These are phyloP conservation scores for Onychorhynchus coronatus DNA, from an alignment of 2,113 vertebrate species.

Conservation along the genomic window DNA sequence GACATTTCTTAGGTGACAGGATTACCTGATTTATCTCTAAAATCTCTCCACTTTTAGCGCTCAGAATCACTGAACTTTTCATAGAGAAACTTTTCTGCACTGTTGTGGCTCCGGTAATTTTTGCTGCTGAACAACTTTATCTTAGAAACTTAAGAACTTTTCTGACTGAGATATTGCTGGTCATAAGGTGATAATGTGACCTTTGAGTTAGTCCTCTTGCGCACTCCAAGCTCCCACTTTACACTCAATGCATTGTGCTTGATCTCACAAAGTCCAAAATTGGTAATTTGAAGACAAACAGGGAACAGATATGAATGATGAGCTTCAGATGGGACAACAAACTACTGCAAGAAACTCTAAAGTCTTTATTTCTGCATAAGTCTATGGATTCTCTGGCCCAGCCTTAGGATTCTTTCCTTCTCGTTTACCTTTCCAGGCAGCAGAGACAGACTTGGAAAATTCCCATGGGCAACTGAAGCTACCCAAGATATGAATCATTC, in stretches of 20 bases:
- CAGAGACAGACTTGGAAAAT: not conserved
- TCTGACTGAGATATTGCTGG: not conserved
- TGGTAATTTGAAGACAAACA: not conserved
- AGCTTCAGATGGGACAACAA: not conserved
- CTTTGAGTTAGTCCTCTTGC: not conserved
- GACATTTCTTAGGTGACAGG: not conserved
- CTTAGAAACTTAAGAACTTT: not conserved
- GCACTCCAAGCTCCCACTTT: not conserved
- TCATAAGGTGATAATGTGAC: not conserved
- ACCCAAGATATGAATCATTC: not conserved
- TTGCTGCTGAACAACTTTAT: not conserved
- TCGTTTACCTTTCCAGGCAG: not conserved
- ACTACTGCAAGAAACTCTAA: not conserved
- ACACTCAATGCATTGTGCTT: not conserved
- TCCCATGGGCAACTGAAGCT: not conserved
- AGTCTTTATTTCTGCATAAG: not conserved
- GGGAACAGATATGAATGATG: not conserved
- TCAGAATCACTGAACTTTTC: not conserved
- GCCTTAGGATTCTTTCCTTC: not conserved
- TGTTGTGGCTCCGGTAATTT: not conserved
- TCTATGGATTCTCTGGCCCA: not conserved
- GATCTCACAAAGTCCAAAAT: not conserved
- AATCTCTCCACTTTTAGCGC: not conserved
- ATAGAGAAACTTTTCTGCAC: not conserved
- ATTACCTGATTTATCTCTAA: not conserved